These are phyloP conservation scores for Acropternis orthonyx DNA, from an alignment of 2,797 vertebrate species.

Conservation along the genomic window DNA sequence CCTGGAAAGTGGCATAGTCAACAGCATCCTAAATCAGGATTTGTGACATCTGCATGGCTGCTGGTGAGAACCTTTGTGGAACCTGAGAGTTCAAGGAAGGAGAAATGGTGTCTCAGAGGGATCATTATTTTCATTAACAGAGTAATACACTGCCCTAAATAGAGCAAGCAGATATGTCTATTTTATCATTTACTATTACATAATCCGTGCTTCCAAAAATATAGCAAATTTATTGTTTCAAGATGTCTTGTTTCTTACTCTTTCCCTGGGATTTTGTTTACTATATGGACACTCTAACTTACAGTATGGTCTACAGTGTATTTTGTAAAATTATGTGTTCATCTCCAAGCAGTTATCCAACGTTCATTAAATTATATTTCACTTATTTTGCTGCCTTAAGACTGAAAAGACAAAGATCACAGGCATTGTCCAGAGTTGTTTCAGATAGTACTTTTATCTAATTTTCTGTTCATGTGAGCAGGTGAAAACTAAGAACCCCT, in stretches of 20 bases:
- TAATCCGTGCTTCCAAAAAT: background rate
- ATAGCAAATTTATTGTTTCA: background rate
- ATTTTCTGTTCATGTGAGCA: background rate
- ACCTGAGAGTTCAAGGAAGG: background rate
- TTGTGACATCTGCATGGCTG: background rate
- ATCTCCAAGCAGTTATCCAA: background rate
- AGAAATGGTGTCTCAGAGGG: background rate
- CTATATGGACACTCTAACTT: background rate
- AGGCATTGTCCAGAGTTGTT: background rate
- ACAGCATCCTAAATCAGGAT: background rate
- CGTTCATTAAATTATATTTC: background rate
- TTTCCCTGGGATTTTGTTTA: background rate
- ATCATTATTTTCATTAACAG: background rate
- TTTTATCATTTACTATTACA: background rate
- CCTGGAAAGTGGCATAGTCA: background rate
- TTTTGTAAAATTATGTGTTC: background rate
- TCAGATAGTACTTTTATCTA: background rate
- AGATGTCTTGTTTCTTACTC: background rate
- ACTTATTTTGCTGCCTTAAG: background rate
- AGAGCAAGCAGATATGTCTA: background rate
- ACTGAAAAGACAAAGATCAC: background rate
- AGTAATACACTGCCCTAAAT: background rate
- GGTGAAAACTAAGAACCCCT: background rate
- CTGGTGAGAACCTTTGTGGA: background rate
- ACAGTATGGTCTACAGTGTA: background rate